Conservation (phyloP, 2,888 invertebrate genomes). For the Drosophila phalerata region DNA sequence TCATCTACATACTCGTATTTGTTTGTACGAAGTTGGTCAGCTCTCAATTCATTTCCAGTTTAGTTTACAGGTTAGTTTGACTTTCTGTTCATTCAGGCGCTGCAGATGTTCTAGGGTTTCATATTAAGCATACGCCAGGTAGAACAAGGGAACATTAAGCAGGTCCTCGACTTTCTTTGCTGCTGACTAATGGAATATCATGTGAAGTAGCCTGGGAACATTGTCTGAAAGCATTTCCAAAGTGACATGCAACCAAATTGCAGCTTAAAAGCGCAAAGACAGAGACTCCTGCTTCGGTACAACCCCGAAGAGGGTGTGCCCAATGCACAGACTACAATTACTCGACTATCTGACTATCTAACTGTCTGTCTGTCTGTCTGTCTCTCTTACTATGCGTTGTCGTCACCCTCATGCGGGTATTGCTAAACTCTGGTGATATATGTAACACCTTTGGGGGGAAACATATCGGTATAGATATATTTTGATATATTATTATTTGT, state of each 20-base stretch:
- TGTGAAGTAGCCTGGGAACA: conserved; percentile 57
- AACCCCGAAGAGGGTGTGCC: conserved; percentile 32
- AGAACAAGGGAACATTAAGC: conserved; percentile 37
- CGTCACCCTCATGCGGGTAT: conserved; percentile 2
- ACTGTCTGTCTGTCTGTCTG: conserved; percentile 26
- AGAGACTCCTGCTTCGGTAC: conserved; percentile 17
- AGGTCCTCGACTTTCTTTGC: conserved; percentile 44
- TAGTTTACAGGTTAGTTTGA: not conserved
- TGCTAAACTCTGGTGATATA: not conserved
- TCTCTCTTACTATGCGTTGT: conserved; percentile 7
- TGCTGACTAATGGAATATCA: conserved; percentile 62
- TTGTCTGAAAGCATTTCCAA: conserved; percentile 74
- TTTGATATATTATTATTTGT: too few relatives aligned
- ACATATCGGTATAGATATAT: too few relatives aligned
- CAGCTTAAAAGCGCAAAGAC: conserved; percentile 71
- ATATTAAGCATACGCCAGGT: conserved; percentile 61
- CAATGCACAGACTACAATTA: conserved; percentile 31
- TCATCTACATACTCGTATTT: conserved; percentile 2
- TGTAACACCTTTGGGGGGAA: not conserved
- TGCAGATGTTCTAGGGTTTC: conserved; percentile 34
- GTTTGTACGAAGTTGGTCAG: not conserved
- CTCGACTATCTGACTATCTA: conserved; percentile 22
- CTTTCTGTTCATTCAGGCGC: conserved; percentile 9
- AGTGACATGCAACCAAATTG: conserved; percentile 78
- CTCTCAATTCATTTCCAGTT: conserved; percentile 2